Base-by-base conservation (phyloP, 1,140 invertebrate genomes). In the Cyphomyrmex costatus region DNA sequence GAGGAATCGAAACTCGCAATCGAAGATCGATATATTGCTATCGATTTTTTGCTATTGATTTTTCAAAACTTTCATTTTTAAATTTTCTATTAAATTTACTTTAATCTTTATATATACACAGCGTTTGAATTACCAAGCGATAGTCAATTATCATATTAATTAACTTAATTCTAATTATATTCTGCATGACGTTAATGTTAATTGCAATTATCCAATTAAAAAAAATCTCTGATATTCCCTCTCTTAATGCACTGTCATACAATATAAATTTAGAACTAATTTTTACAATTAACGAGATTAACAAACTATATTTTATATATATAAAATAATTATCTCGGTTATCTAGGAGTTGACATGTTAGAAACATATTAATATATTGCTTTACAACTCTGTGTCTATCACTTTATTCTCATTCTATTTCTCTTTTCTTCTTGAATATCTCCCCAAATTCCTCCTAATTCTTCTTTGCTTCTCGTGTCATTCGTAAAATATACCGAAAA, bases 401-500 rank as follows among this genome's bases (percentile, higher is more conserved):
- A 36, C 21, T 16, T 7, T 36, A 27, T 24, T 58, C 19, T 21
- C 21, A 21, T 56, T 56, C 12, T 24, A 27, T 46, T 42, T 60
- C 21, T 7, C n/a, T 27, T 27, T 46, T 33, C 5, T 16, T 46
- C 6, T 3, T 61, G 14, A 58, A 24, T 24, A 12, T 27, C 14
- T 24, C 33, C 7, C 33, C 60, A 12, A 16, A 10, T 36, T 61
- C 10, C 5, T 58, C 12, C 36, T 42, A 42, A 42, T 42, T 42
- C 10, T 8, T 42, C 10, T 7, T 42, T 42, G 7, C 36, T 42
- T 10, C 12, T 60, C 33, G n/a, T 36, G 10, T 70, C n/a, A 30
- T n/a, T 12, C 21, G 42, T n/a, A 4, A 12, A 60, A 27, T 19
- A 27, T 19, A 16, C 7, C n/a, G 10, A 87, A 56, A 78, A 88